phyloP scores from a whole-genome alignment of 2,113 vertebrate species.

The Charina bottae region DNA sequence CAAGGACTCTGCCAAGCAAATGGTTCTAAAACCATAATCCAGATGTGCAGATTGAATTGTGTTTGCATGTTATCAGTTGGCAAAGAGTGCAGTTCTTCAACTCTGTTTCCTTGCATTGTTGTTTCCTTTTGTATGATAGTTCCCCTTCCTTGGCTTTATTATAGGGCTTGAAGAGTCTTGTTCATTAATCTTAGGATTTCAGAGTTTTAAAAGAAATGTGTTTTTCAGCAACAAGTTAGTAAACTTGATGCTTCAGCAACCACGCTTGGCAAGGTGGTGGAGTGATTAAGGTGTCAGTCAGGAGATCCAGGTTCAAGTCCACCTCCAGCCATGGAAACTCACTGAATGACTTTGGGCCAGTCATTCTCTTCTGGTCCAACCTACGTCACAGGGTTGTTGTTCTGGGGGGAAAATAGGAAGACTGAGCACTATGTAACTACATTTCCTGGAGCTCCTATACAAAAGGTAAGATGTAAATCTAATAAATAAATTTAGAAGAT shows the following conservation, averaged over 20 bases:
- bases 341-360: no score
- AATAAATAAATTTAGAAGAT: slow-evolving; percentile 15
- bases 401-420: no score
- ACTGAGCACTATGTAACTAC: no score
- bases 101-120: not conserved
- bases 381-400: no score
- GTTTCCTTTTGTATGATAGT: not conserved
- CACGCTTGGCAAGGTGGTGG: slow-evolving; percentile 23
- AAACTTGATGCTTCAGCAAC: slow-evolving; percentile 42
- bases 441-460: no score
- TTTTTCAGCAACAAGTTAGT: slow-evolving; percentile 44
- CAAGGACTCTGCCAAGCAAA: not conserved
- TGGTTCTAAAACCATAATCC: not conserved
- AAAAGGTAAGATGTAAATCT: no score
- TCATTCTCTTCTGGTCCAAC: no score
- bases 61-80: not conserved
- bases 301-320: no score
- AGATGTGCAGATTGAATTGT: not conserved
- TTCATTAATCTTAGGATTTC: slow-evolving; percentile 7
- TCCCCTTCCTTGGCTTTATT: slow-evolving; percentile 6
- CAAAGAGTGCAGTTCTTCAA: not conserved
- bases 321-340: no score
- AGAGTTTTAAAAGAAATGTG: slow-evolving; percentile 28
- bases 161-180: slow-evolving; percentile 11
- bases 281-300: no score